phyloP scores from a whole-genome alignment of 1,140 invertebrate species.

The Chlorops oryzae region DNA sequence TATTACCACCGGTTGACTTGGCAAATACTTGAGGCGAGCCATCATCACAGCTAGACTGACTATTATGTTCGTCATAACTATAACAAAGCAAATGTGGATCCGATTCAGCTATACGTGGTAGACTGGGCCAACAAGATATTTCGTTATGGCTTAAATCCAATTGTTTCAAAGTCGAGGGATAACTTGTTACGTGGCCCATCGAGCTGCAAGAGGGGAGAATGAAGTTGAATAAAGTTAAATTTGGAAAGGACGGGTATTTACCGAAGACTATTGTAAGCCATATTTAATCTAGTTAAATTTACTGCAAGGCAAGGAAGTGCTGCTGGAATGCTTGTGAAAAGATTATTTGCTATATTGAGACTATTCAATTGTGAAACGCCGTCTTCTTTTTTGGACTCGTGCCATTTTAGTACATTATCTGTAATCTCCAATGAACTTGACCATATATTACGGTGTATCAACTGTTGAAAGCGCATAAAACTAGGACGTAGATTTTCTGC shows the following conservation, averaged over 20 bases:
- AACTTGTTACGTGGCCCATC: slow-evolving; percentile 84
- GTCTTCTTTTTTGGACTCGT: slow-evolving; percentile 36
- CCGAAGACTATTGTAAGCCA: slow-evolving; percentile 79
- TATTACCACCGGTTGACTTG: slow-evolving; percentile 17
- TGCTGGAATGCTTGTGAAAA: slow-evolving; percentile 77
- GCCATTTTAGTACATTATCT: slow-evolving; percentile 57
- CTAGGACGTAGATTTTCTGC: slow-evolving; percentile 24
- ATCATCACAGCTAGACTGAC: not conserved
- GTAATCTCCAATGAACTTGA: slow-evolving; percentile 62
- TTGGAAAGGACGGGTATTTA: slow-evolving; percentile 5
- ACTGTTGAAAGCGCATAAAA: slow-evolving; percentile 45
- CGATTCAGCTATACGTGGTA: slow-evolving; percentile 62
- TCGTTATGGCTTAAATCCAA: slow-evolving; percentile 91
- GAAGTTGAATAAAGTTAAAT: not conserved
- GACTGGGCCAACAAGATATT: slow-evolving; percentile 79
- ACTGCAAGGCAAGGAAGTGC: slow-evolving; percentile 85
- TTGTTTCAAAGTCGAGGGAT: slow-evolving; percentile 82
- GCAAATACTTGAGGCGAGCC: no score
- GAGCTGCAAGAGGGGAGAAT: slow-evolving; percentile 48
- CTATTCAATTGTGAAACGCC: slow-evolving; percentile 58
- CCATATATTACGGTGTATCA: slow-evolving; percentile 68
- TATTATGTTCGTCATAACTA: slow-evolving; percentile 23
- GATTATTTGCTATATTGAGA: slow-evolving; percentile 86
- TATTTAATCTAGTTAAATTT: slow-evolving; percentile 77
- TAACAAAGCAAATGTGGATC: slow-evolving; percentile 62